Base-by-base conservation (phyloP, 1,140 invertebrate genomes). In the Zophobas morio region DNA sequence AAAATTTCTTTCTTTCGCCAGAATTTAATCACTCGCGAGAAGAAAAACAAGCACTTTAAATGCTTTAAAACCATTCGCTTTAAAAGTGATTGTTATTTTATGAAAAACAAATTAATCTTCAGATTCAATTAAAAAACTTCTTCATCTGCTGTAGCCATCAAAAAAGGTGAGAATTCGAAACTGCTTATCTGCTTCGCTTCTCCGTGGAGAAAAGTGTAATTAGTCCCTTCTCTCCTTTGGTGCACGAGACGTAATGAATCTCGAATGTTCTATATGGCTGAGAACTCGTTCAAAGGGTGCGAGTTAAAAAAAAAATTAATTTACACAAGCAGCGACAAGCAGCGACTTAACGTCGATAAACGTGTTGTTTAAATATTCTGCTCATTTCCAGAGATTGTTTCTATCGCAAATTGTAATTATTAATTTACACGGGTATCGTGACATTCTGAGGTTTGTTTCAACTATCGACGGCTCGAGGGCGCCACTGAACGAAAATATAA, bases 191-290 rank as follows among this genome's bases (percentile, higher is more conserved):
- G 42, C 3, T 46, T 46, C 42, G 42, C 8, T 46, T 46, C 42
- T 46, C 42, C 42, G 8, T 8, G 3, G 8, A 46, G 42, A 46
- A 46, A 46, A 46, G 42, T 46, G 42, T 46, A 46, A 46, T 46
- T 46, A 46, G 42, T 46, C 42, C 20, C 20, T 20, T 20, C 20
- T 20, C 20, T 20, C 20, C 3, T 46, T 46, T 46, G 42, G 3
- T 46, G 42, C 42, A 46, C 42, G 42, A 46, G 42, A 46, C 42
- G 42, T 46, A 46, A 46, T 46, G 42, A 46, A 46, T 46, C 42
- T 46, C 42, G 42, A 46, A 46, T 46, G 42, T 8, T 46, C 42
- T 46, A 46, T 46, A 46, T 46, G 42, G 42, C 3, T 46, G 42
- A 20, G 42, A 46, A 46, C 42, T 46, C 42, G 42, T 46, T 46